Base-by-base conservation (phyloP, 2,888 invertebrate genomes). In the Epinotia bilunana region DNA sequence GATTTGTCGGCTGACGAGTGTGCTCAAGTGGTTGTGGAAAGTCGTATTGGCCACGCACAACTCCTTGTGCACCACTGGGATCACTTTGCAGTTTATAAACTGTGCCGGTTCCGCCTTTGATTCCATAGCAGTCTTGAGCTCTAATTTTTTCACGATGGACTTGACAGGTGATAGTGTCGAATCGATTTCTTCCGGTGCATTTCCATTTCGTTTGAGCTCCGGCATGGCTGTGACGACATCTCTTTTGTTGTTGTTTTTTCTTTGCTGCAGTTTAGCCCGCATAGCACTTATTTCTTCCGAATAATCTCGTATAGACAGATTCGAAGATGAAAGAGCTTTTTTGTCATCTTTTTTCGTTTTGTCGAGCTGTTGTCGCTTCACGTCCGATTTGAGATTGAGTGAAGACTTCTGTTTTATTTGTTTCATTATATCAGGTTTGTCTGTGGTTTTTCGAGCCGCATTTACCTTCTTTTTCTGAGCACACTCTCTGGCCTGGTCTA, bases 401-500 rank as follows among this genome's bases (percentile, higher is more conserved):
- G 88, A 91, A 70, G 93, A 92, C 82, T 93, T 94, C 90, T 94
- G 93, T 90, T 90, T 91, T 84, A 88, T 85, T 90, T 91, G 92
- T 88, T 90, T 91, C 77, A 78, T 86, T 82, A 86, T 82, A 78
- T 94, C 93, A 71, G 84, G 81, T 84, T 89, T 93, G 75, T 91
- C 94, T 75, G 81, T 81, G 76, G 77, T 86, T 90, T 91, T 93
- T 82, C 89, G 87, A 78, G 85, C 82, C 78, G 86, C 85, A 78
- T 81, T 86, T 77, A 83, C 83, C 86, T 90, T 93, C 82, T 92
- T 94, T 90, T 91, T 93, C 89, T 90, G 92, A 91, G 92, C 92
- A 93, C 93, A 94, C 91, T 94, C 94, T 91, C 94, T 92, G 87
- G 91, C 88, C 88, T 93, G 94, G 88, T 94, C 94, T 94, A 93